phyloP scores from a whole-genome alignment of 2,113 vertebrate species.

The Lophura nycthemera region DNA sequence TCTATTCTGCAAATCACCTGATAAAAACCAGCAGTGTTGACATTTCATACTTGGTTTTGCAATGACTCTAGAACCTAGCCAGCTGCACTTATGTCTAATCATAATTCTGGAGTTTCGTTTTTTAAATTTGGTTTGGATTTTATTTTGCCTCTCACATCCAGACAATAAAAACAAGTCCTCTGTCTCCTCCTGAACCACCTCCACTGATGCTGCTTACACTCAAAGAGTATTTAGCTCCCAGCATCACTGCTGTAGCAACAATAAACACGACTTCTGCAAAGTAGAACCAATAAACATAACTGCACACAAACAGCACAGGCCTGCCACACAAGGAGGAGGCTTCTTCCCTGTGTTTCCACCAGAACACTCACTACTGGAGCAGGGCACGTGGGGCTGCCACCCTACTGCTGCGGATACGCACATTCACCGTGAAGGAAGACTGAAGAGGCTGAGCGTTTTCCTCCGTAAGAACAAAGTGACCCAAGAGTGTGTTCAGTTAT shows the following conservation, averaged over 20 bases:
- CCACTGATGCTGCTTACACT: not conserved
- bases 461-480: slow-evolving; percentile 77
- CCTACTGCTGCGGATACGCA: slow-evolving; percentile 42
- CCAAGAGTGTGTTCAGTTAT: slow-evolving; percentile 74
- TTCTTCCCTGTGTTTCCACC: slow-evolving; percentile 13
- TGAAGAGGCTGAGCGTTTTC: slow-evolving; percentile 69
- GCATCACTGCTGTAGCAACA: not conserved
- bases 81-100: not conserved
- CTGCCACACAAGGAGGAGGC: not conserved
- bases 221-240: not conserved
- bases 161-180: not conserved
- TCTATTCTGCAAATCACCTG: slow-evolving; percentile 31
- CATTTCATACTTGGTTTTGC: not conserved
- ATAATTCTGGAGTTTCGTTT: not conserved
- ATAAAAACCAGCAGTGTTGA: not conserved
- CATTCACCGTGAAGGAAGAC: slow-evolving; percentile 68
- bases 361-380: slow-evolving; percentile 51
- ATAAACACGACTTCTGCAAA: not conserved
- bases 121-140: not conserved
- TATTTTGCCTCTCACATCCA: not conserved
- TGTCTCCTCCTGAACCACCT: not conserved
- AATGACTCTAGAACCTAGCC: not conserved
- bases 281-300: not conserved
- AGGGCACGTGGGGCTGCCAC: slow-evolving; percentile 15
- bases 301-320: slow-evolving; percentile 11